Evolutionary conservation across 2,797 vertebrate species (phyloP).

Genomic region (Aplochiton taeniatus): DNA sequence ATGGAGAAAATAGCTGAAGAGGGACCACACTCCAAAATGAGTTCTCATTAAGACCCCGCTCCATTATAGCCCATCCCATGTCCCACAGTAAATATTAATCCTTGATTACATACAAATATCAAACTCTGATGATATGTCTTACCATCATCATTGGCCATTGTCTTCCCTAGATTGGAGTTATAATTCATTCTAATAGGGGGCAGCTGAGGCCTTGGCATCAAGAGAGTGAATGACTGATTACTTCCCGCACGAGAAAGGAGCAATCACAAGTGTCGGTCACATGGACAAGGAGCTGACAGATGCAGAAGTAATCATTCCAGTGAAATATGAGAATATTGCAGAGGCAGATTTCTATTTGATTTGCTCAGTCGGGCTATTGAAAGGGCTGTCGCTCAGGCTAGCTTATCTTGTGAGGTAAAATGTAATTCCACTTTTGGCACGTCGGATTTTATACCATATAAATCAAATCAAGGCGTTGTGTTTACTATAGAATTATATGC

Average conservation of each 20-base stretch:
- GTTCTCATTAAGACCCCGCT: conserved; percentile 59
- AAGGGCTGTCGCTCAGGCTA: conserved; percentile 48
- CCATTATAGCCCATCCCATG: conserved; percentile 56
- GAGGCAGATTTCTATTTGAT: conserved; percentile 57
- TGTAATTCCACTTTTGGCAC: conserved; percentile 45
- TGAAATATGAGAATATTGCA: conserved; percentile 47
- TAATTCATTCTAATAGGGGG: conserved; percentile 65
- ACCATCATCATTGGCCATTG: conserved; percentile 56
- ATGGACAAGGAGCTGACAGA: conserved; percentile 50
- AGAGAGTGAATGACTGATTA: conserved; percentile 65
- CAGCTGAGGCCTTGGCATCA: conserved; percentile 51
- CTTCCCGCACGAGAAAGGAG: conserved; percentile 51
- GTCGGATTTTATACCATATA: conserved; percentile 42
- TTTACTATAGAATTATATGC: conserved; percentile 46
- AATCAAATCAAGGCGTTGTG: conserved; percentile 51
- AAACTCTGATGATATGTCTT: conserved; percentile 39
- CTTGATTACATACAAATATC: conserved; percentile 69
- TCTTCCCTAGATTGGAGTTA: conserved; percentile 57
- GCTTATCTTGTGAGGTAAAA: conserved; percentile 48
- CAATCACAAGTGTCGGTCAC: conserved; percentile 45
- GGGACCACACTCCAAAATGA: conserved; percentile 57
- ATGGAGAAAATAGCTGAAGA: conserved; percentile 47
- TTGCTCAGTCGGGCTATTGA: conserved; percentile 50
- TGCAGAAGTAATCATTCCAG: conserved; percentile 53
- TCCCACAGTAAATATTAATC: conserved; percentile 67